Evolutionary conservation across 2,113 vertebrate genomes (phyloP).

Genomic region (Girardinichthys multiradiatus): DNA sequence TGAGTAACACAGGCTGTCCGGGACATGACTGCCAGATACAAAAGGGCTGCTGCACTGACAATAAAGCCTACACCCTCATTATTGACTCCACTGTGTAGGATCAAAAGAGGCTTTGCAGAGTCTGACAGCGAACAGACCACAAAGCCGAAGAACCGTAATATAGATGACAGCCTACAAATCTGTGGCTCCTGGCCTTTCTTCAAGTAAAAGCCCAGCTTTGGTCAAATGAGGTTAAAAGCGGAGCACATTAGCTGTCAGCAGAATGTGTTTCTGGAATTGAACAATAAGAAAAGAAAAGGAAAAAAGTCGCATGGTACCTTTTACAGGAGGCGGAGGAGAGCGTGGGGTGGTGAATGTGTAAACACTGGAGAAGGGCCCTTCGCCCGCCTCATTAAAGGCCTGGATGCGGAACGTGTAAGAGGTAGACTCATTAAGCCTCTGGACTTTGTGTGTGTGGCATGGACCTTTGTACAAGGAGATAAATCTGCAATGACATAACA

Average conservation of each 20-base stretch:
- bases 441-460: constrained; percentile 99
- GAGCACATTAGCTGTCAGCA: constrained; percentile 20
- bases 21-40: constrained; percentile 32
- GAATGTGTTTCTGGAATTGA: constrained; percentile 13
- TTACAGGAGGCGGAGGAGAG: constrained; percentile 91
- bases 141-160: constrained; percentile 15
- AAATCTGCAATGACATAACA: constrained; percentile 84
- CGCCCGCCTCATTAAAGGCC: constrained; percentile 97
- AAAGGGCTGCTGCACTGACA: constrained; percentile 28
- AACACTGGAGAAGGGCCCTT: constrained; percentile 93
- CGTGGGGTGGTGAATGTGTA: constrained; percentile 95
- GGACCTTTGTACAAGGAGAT: constrained; percentile 94
- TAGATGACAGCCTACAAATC: constrained; percentile 37
- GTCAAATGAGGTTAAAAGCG: constrained; percentile 43
- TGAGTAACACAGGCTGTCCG: constrained; percentile 34
- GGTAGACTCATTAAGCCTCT: constrained; percentile 96
- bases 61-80: constrained; percentile 49
- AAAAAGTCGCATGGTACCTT: constrained; percentile 81
- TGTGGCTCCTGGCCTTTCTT: constrained; percentile 19
- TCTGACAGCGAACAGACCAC: constrained; percentile 26
- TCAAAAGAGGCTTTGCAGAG: constrained; percentile 52
- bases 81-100: constrained; percentile 41
- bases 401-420: constrained; percentile 97
- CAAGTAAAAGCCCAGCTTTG: constrained; percentile 27
- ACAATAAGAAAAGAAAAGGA: not conserved